Evolutionary conservation across 2,797 vertebrate genomes (phyloP).

Genomic region (Cephalopachus bancanus): DNA sequence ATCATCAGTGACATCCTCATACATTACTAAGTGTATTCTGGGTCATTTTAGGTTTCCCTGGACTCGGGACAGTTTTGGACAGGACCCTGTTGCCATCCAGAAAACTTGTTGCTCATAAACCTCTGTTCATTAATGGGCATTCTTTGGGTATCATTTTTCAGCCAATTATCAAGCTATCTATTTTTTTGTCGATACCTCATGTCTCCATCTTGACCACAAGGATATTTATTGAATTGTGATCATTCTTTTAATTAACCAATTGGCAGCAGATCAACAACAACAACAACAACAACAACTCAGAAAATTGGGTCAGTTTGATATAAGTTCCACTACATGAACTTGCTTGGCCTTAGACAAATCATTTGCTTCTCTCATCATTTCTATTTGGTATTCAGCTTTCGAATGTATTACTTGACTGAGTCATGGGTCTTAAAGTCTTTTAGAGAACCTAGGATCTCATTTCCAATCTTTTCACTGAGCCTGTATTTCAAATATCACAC

Average conservation of each 20-base stretch:
- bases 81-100: neutral
- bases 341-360: neutral
- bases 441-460: neutral
- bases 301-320: slow-evolving; percentile 1
- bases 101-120: neutral
- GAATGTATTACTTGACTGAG: neutral
- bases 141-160: neutral
- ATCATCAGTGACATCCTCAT: neutral
- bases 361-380: slow-evolving; percentile 13
- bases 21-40: neutral
- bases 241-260: neutral
- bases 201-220: neutral
- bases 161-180: neutral
- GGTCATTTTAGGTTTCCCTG: neutral
- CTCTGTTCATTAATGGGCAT: neutral
- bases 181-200: neutral
- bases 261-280: neutral
- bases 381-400: neutral
- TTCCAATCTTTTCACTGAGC: neutral
- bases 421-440: neutral
- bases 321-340: neutral
- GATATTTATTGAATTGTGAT: neutral
- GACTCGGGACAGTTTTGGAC: neutral
- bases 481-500: neutral
- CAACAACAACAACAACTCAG: neutral